A percentile compares a stretch with the other conserved stretches of the same genome.
These are phyloP conservation scores for Tenthredo amoena DNA, from an alignment of 2,888 invertebrate genomes.

Conservation along the genomic window DNA sequence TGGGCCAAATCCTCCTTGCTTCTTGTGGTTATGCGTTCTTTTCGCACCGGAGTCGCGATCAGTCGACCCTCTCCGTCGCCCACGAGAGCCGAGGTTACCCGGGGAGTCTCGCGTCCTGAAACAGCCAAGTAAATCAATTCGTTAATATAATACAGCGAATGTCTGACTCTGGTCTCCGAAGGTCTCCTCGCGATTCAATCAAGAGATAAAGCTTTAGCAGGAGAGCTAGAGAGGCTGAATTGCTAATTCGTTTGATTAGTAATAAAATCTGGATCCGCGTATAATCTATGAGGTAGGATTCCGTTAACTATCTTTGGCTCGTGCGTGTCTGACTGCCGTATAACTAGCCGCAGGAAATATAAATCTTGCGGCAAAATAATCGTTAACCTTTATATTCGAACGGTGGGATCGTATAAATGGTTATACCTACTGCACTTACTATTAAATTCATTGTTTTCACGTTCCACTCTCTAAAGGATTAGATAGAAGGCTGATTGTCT, in stretches of 20 bases:
- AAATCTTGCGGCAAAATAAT: constrained; percentile 26
- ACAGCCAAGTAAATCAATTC: constrained; percentile 63
- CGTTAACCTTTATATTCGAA: background rate
- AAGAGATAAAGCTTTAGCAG: constrained; percentile 10
- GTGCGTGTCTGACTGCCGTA: constrained; percentile 26
- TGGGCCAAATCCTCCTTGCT: constrained; percentile 87
- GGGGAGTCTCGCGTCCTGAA: constrained; percentile 78
- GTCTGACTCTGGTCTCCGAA: background rate
- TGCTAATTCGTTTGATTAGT: constrained; percentile 27
- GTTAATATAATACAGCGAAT: constrained; percentile 1
- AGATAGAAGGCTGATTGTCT: constrained; percentile 8
- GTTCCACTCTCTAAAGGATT: background rate
- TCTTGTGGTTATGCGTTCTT: constrained; percentile 84
- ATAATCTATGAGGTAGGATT: constrained; percentile 10
- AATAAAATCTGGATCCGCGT: constrained; percentile 20
- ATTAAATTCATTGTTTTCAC: constrained; percentile 10
- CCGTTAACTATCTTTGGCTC: constrained; percentile 33
- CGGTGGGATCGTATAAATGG: background rate
- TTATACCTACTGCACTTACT: background rate
- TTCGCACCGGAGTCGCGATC: constrained; percentile 79
- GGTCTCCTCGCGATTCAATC: constrained; percentile 18
- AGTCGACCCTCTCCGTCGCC: constrained; percentile 79
- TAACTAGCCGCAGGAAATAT: constrained; percentile 39
- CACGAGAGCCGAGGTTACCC: constrained; percentile 78
- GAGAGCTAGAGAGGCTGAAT: background rate